Evolutionary conservation across 2,113 vertebrate genomes (phyloP), one percentile per base, ranked within the genome.

Genomic region (Phalacrocorax aristotelis): DNA sequence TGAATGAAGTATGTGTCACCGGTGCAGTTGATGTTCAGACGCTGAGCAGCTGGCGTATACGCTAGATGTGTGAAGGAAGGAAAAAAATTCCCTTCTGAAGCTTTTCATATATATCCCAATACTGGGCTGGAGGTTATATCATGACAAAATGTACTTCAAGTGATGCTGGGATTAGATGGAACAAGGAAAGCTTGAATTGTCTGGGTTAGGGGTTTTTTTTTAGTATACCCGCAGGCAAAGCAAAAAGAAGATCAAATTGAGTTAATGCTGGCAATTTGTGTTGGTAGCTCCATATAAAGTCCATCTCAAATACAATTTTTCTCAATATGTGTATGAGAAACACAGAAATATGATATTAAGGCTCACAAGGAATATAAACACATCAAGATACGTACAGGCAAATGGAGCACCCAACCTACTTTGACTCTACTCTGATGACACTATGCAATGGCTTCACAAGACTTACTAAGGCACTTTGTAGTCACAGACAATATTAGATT

Each of bases 31-130:
- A 96, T 51, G 86, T 94, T 97, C 51, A 94, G 83, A 15, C 61
- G 68, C 96, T 99, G 99, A 61, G 66, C 93, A 7, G 97, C 98
- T 25, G 98, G 98, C 0, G 98, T 98, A 57, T 99, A 99, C 17
- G 97, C 99, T 99, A 90, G 36, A 18, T 42, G 29, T 34, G 54
- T 19, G 69, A 88, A 89, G n/a, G 27, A 48, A 92, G 60, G 82
- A 86, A 92, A 68, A 78, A 52, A 69, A 71, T 70, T 57, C 13
- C 21, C 29, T 9, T 36, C 51, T 94, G 68, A 97, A 91, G 60
- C 27, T 88, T 84, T 81, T 78, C 19, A 23, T 52, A 22, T 32
- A 10, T 32, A 68, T 82, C 19, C 15, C 27, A 14, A 0, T 40
- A 54, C 46, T 22, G 42, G 40, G 23, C 18, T 94, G 25, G 55